These are phyloP conservation scores for Idaea straminata DNA, from an alignment of 2,888 invertebrate species.

Conservation along the genomic window DNA sequence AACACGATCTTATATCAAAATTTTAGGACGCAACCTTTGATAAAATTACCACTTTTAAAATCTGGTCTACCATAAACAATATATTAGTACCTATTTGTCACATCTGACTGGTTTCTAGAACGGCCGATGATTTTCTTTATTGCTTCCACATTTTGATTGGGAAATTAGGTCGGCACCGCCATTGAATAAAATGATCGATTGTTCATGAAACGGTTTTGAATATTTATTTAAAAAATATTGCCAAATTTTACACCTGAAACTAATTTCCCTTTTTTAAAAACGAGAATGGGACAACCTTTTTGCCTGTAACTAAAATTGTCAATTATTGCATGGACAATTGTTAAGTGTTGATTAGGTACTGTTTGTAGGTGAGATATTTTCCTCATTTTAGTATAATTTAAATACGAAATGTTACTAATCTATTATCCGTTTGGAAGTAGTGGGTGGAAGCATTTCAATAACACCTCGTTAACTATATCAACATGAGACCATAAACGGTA, in stretches of 20 bases:
- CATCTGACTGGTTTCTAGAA: background rate
- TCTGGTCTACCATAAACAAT: background rate
- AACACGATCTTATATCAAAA: background rate
- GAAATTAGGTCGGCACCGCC: background rate
- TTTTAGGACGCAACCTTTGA: background rate
- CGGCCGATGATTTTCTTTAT: background rate
- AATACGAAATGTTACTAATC: background rate
- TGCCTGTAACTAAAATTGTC: too few species aligned
- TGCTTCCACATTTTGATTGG: background rate
- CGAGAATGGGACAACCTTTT: too few species aligned
- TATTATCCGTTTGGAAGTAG: conserved; percentile 21
- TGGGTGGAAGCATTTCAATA: conserved; percentile 34
- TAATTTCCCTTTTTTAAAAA: too few species aligned
- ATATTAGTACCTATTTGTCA: background rate
- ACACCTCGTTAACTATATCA: conserved; percentile 36
- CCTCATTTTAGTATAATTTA: conserved; percentile 9
- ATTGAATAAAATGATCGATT: background rate
- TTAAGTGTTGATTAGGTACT: too few species aligned
- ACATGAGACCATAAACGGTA: conserved; percentile 33
- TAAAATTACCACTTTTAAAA: background rate
- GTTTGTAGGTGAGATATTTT: conserved; percentile 13
- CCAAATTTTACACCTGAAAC: conserved; percentile 18
- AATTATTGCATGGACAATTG: too few species aligned
- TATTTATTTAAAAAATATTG: conserved; percentile 13
- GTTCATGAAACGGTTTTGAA: background rate